These are phyloP conservation scores for Phoxinus dragarum DNA, from an alignment of 2,797 vertebrate genomes.

Conservation along the genomic window DNA sequence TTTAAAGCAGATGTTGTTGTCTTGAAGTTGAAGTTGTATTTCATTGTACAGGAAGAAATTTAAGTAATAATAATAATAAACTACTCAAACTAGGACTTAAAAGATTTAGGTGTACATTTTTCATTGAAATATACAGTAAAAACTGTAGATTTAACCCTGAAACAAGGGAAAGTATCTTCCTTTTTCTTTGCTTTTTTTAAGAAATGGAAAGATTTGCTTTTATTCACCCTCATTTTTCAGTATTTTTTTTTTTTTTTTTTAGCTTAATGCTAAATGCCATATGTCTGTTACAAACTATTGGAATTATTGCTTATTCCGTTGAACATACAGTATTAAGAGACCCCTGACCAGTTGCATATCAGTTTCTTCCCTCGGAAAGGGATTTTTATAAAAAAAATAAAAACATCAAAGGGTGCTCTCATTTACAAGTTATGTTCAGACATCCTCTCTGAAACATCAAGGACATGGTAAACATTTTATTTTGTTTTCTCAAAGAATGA, in stretches of 20 bases:
- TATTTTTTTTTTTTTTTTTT: not conserved
- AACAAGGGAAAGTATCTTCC: slow-evolving; percentile 59
- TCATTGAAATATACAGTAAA: slow-evolving; percentile 82
- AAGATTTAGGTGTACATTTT: slow-evolving; percentile 94
- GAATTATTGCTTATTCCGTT: slow-evolving; percentile 21
- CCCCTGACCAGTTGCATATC: not conserved
- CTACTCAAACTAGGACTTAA: slow-evolving; percentile 86
- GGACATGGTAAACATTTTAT: not conserved
- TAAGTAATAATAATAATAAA: slow-evolving; percentile 77
- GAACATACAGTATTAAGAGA: slow-evolving; percentile 7
- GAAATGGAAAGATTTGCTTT: slow-evolving; percentile 61
- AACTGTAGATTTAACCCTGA: slow-evolving; percentile 71
- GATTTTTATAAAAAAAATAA: not conserved
- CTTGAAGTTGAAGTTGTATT: slow-evolving; percentile 79
- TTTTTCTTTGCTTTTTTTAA: slow-evolving; percentile 59
- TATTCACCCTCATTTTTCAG: slow-evolving; percentile 56
- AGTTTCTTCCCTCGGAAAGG: slow-evolving; percentile 34
- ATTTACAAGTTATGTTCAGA: slow-evolving; percentile 19
- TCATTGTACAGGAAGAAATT: slow-evolving; percentile 84
- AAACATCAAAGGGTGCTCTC: not conserved
- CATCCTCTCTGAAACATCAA: not conserved
- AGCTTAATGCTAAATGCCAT: slow-evolving; percentile 21
- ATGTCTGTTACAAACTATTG: slow-evolving; percentile 16
- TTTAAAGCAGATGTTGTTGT: slow-evolving; percentile 81
- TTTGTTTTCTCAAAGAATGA: slow-evolving; percentile 21